phyloP scores from a whole-genome alignment of 2,888 invertebrate genomes.

The Ectemnius cavifrons region DNA sequence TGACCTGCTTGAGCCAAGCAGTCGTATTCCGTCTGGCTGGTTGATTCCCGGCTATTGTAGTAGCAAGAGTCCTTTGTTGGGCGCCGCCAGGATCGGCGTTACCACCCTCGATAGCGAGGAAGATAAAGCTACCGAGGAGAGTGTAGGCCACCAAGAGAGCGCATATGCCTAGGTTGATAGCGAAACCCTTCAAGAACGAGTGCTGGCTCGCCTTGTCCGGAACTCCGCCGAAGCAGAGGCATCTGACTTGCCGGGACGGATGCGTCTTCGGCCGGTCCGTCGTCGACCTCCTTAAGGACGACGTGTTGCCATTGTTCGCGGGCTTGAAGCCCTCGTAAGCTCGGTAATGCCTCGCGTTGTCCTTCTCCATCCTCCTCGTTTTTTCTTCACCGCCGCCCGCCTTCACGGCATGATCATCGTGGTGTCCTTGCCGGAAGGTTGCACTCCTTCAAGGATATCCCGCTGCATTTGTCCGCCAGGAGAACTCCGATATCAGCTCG shows the following conservation, averaged over 20 bases:
- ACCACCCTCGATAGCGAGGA: conserved; percentile 90
- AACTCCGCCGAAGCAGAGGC: conserved; percentile 75
- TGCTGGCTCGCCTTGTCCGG: conserved; percentile 76
- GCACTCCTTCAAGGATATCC: conserved; percentile 31
- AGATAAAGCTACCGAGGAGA: conserved; percentile 87
- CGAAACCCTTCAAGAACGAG: conserved; percentile 85
- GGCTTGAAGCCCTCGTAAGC: conserved; percentile 77
- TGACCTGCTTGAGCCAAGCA: conserved; percentile 76
- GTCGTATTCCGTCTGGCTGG: conserved; percentile 71
- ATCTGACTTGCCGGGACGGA: conserved; percentile 69
- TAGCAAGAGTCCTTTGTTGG: conserved; percentile 81
- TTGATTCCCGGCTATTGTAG: conserved; percentile 76
- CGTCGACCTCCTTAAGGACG: conserved; percentile 70
- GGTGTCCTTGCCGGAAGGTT: conserved; percentile 33
- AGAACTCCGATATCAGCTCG: conserved; percentile 9
- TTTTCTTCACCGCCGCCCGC: too few relatives aligned
- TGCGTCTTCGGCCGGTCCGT: conserved; percentile 63
- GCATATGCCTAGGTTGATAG: conserved; percentile 91
- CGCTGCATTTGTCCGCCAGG: conserved; percentile 26
- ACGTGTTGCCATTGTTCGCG: conserved; percentile 76
- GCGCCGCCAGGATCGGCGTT: conserved; percentile 77
- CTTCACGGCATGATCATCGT: too few relatives aligned
- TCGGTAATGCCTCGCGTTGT: conserved; percentile 71
- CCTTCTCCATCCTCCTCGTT: conserved; percentile 71
- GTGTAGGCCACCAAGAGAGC: conserved; percentile 90